Base-by-base conservation (phyloP, 1,140 invertebrate genomes). In the Drosophila nebulosa region DNA sequence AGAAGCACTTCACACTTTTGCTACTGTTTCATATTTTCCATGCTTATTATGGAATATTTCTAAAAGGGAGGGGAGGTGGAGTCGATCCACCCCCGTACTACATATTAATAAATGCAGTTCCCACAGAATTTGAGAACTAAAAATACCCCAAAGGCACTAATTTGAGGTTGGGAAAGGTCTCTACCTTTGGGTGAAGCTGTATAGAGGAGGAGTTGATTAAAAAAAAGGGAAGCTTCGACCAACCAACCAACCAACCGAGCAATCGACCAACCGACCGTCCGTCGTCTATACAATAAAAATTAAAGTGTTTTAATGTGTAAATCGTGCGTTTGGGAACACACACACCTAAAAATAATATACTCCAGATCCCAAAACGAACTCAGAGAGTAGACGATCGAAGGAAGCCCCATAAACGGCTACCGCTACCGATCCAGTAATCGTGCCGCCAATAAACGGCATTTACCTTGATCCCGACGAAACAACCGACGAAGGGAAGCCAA, bases 301-400 rank as follows among this genome's bases (percentile, higher is more conserved):
- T 89, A 84, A 89, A 78, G 86, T 89, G 80, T 86, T 90, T 89
- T 89, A 89, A 89, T 89, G 85, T 85, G 86, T 89, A 89, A 81
- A 89, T 89, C 85, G 85, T 89, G 85, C 85, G 85, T 89, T 89
- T 65, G 69, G 61, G 70, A 74, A 52, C 36, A 42, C 36, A 46
- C 39, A 46, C 39, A 46, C 16, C 60, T 62, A 62, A 62, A 62
- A 62, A 62, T 52, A 62, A 32, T 51, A 35, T 21, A 46, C 21
- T 27, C 6, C 3, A 32, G 52, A 32, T 16, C 14, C 14, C n/a
- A 55, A 22, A 42, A n/a, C 42, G 27, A 74, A 76, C 55, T 64
- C 27, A 53, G n/a, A n/a, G n/a, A n/a, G n/a, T n/a, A n/a, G n/a
- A n/a, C n/a, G n/a, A 61, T 60, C 16, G 35, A 77, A 77, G 79